Evolutionary conservation across 2,888 invertebrate species (phyloP), one percentile per base, ranked within the genome.

Genomic region (Lasius platythorax): DNA sequence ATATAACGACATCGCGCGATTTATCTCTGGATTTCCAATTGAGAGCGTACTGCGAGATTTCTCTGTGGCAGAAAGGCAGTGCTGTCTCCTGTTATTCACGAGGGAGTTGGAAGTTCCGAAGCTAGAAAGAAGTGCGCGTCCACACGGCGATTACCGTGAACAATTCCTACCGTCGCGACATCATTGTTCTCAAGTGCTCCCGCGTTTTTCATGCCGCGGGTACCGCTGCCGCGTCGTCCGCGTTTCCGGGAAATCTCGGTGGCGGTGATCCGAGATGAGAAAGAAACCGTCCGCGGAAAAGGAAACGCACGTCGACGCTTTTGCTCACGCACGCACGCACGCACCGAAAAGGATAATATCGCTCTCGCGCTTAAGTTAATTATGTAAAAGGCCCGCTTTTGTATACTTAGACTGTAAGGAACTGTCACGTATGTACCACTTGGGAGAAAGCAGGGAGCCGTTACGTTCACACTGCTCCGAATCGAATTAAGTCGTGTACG

Each of bases 151-250:
- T 79, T 79, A 79, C 70, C 43, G 67, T 58, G 79, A 79, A 79
- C 79, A 79, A 79, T 79, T 70, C 53, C 72, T 81, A 58, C 58
- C 9, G 43, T 46, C 61, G 61, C 72, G 70, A 81, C 79, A 72
- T 70, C 37, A 81, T 81, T 81, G 79, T 81, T 81, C 79, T 40
- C 79, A 46, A 50, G 46, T 61, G 33, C 58, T 61, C 43, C 18
- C 12, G 72, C 18, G 18, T 61, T 81, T 81, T 81, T 81, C 70
- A 43, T 58, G 43, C 40, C 67, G 67, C 40, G 9, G 40, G 8
- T 50, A 40, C 30, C 23, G 33, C 43, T 53, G 33, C 61, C 61
- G 66, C 18, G 4, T 18, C 61, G 46, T 46, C 37, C 37, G 70
- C 37, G 72, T 81, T 81, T 81, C 79, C 72, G 79, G 61, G 56